Evolutionary conservation across 1,140 invertebrate species (phyloP), one percentile per base, ranked within the genome.

Genomic region (Brachystomella parvula): DNA sequence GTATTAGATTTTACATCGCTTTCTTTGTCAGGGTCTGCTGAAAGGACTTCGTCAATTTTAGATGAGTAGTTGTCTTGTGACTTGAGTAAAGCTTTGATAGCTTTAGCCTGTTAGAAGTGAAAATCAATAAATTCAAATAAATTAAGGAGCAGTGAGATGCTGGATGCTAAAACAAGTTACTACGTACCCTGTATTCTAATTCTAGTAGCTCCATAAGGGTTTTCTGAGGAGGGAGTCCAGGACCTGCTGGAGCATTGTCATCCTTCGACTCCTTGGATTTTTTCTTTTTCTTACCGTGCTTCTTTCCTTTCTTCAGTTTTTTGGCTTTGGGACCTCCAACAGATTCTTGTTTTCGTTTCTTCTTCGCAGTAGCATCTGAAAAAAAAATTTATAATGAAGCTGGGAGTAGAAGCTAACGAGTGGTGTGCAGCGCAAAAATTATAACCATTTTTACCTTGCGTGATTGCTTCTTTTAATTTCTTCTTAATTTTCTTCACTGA

Each of bases 141-240:
- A n/a, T n/a, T n/a, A n/a, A n/a, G n/a, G n/a, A n/a, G n/a, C n/a
- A n/a, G n/a, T n/a, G n/a, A n/a, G n/a, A n/a, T n/a, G n/a, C n/a
- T n/a, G n/a, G n/a, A n/a, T n/a, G n/a, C n/a, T n/a, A n/a, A n/a
- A n/a, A n/a, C n/a, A n/a, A n/a, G n/a, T n/a, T n/a, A n/a, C n/a
- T n/a, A n/a, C n/a, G n/a, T n/a, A n/a, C n/a, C n/a, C 68, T 35
- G 39, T 63, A 66, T 57, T 70, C 68, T 21, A 70, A 30, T 31
- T 70, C 65, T 32, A 70, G 44, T 6, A 70, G 61, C 39, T 70
- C 68, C 68, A 70, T 70, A 9, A 67, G 29, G 24, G 64, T 67
- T 61, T 66, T 69, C 21, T 59, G 57, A 26, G 26, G 26, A 28
- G 57, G 57, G 12, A 59, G 26, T 6, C 26, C 57, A 30, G 57